Evolutionary conservation across 2,113 vertebrate species (phyloP), one percentile per base, ranked within the genome.

Genomic region (Mormoops blainvillei): DNA sequence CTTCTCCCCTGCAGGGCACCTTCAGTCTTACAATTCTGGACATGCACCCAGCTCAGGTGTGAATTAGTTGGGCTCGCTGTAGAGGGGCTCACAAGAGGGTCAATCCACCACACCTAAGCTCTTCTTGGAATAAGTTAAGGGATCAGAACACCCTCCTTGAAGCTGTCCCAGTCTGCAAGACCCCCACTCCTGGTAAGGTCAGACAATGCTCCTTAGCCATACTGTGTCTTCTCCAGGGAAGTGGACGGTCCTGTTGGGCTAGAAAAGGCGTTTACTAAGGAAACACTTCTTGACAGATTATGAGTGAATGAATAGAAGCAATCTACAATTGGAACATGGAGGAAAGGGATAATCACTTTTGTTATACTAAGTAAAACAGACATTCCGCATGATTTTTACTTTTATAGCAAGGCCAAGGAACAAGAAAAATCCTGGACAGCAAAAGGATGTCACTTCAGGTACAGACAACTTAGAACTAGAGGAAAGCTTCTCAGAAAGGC

Each of bases 281-380:
- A 56, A 16, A 11, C 0, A 1, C 33, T 58, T 16, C 22, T 12
- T 13, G 18, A 6, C 38, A 31, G 28, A 70, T n/a, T 6, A 38
- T n/a, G 41, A 48, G 6, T 4, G 33, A 86, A 43, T 13, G 24
- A 43, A n/a, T 18, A 63, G 4, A 7, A 74, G 41, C 38, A 41
- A 48, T 24, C 28, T 36, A 52, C 48, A 22, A n/a, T 8, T n/a
- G 50, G 41, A 54, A 19, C 50, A 43, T 0, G 0, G 13, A 56
- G 15, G 67, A 54, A 26, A 89, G 24, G 38, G 48, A 67, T 14
- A 28, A 45, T 24, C 52, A 36, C 65, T 20, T 63, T 31, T 38
- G 3, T 33, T 33, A 43, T 19, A 16, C 52, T 31, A 65, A 70
- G 26, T 50, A 48, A 82, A 67, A 65, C 24, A 87, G 41, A 54